These are phyloP conservation scores for Helleia helle DNA, from an alignment of 2,888 invertebrate genomes.

Conservation along the genomic window DNA sequence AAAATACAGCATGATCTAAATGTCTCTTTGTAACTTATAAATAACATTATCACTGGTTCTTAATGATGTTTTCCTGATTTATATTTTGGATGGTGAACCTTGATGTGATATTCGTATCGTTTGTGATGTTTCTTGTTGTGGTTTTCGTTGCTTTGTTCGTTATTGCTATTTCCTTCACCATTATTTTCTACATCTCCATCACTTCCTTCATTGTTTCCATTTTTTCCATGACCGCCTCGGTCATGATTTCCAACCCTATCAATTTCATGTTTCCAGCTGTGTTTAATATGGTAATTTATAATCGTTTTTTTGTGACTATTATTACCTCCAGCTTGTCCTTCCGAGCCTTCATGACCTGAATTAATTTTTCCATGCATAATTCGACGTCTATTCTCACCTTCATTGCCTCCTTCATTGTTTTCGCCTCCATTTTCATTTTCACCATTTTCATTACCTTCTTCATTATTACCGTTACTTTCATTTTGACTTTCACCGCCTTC, in stretches of 20 bases:
- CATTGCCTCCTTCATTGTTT: constrained; percentile 4
- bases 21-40: neutral
- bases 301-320: neutral
- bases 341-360: no score
- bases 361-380: no score
- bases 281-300: neutral
- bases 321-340: neutral
- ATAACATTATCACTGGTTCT: neutral
- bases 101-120: constrained; percentile 16
- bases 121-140: neutral
- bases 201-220: constrained; percentile 1
- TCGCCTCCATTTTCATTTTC: neutral
- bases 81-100: constrained; percentile 19
- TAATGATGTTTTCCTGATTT: neutral
- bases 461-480: neutral
- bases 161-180: neutral
- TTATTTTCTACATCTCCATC: neutral
- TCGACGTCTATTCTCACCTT: neutral
- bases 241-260: constrained; percentile 6
- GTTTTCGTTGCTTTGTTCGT: neutral
- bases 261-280: neutral
- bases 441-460: constrained; percentile 1
- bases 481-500: neutral
- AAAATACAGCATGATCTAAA: no score
- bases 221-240: neutral